Percentiles rank a stretch among this genome's conserved stretches.
phyloP scores from a whole-genome alignment of 2,888 invertebrate genomes.

The Dasysyrphus albostriatus region DNA sequence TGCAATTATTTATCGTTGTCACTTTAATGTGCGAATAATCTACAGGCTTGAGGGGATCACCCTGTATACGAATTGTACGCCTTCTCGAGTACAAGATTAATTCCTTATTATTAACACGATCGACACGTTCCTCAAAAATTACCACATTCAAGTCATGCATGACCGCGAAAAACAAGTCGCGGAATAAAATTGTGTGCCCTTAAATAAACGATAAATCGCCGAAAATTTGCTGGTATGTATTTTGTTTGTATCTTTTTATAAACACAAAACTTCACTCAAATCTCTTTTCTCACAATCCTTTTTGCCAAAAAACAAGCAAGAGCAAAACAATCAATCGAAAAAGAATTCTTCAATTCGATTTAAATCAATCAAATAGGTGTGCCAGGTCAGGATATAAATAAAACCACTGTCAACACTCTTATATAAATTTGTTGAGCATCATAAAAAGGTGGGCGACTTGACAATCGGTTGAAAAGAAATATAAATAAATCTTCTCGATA shows the following conservation, averaged over 20 bases:
- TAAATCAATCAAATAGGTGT: constrained; percentile 53
- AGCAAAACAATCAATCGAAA: constrained; percentile 6
- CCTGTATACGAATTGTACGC: constrained; percentile 66
- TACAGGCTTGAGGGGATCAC: constrained; percentile 33
- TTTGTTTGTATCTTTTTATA: constrained; percentile 1
- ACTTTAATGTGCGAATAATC: constrained; percentile 66
- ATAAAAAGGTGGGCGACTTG: constrained; percentile 21
- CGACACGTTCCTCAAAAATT: constrained; percentile 71
- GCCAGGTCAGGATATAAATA: constrained; percentile 68
- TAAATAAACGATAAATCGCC: constrained; percentile 17
- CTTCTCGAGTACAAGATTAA: constrained; percentile 62
- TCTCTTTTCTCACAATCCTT: not conserved
- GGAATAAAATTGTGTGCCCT: constrained; percentile 24
- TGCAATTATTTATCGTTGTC: constrained; percentile 52
- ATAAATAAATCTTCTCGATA: constrained; percentile 19
- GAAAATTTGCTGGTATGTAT: constrained; percentile 17
- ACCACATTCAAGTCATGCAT: constrained; percentile 72
- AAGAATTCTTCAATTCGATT: constrained; percentile 36
- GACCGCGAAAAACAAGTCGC: constrained; percentile 58
- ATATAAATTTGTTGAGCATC: constrained; percentile 51
- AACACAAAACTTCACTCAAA: constrained; percentile 5
- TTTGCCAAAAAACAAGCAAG: constrained; percentile 9
- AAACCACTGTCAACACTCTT: constrained; percentile 68
- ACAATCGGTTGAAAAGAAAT: not conserved
- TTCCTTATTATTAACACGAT: constrained; percentile 71